A percentile compares a stretch with the other conserved stretches of the same genome.
These are phyloP conservation scores for Drosophila novamexicana DNA, from an alignment of 1,140 invertebrate species.

Conservation along the genomic window DNA sequence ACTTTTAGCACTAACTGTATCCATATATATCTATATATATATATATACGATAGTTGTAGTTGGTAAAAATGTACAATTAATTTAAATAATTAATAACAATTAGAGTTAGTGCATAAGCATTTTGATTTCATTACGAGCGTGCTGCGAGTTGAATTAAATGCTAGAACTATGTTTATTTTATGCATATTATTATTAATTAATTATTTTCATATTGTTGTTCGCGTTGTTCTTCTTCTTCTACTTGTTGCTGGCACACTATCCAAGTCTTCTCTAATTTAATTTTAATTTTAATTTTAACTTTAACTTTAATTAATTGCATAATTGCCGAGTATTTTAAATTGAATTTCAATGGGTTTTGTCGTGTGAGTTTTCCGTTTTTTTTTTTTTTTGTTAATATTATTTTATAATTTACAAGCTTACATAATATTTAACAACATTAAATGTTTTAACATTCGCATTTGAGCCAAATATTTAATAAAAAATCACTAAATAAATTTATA, in stretches of 20 bases:
- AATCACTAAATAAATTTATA: conserved; percentile 2
- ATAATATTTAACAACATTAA: conserved; percentile 84
- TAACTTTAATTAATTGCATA: conserved; percentile 62
- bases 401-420: conserved; percentile 77
- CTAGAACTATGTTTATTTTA: conserved; percentile 21
- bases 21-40: conserved; percentile 32
- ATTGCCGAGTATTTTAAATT: conserved; percentile 66
- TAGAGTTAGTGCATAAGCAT: conserved; percentile 50
- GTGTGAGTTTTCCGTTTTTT: conserved; percentile 39
- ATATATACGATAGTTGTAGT: conserved; percentile 21
- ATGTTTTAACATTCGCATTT: conserved; percentile 72
- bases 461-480: conserved; percentile 23
- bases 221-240: conserved; percentile 25
- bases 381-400: conserved; percentile 3
- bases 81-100: conserved; percentile 82
- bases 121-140: conserved; percentile 46
- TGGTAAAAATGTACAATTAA: conserved; percentile 63
- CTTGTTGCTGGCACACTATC: conserved; percentile 74
- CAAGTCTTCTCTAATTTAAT: conserved; percentile 70
- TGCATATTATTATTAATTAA: conserved; percentile 22
- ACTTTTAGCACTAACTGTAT: neutral
- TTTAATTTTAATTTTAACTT: conserved; percentile 26
- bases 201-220: conserved; percentile 23
- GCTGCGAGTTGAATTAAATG: conserved; percentile 21
- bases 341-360: conserved; percentile 73